A percentile compares a stretch with the other conserved stretches of the same genome.
Conservation (phyloP, 2,113 vertebrate genomes). For the Cavia porcellus region DNA sequence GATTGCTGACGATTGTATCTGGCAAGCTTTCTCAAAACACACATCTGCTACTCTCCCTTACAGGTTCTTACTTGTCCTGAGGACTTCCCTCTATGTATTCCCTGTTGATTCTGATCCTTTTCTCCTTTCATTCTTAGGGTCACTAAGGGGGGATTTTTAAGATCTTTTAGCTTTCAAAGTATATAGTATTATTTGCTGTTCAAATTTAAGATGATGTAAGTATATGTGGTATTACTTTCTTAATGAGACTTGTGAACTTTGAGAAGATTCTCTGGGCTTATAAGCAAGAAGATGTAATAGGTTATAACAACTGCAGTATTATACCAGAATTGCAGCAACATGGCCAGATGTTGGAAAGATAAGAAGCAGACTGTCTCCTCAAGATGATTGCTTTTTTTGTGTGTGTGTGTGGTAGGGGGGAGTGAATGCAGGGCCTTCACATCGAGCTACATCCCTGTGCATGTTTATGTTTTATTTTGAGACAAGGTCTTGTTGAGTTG, state of each 20-base stretch:
- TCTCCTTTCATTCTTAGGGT: background rate
- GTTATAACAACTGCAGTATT: background rate
- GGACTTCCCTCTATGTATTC: background rate
- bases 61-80: background rate
- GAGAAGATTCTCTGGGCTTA: background rate
- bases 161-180: background rate
- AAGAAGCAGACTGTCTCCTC: background rate
- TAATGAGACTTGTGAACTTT: constrained; percentile 38
- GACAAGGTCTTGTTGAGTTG: background rate
- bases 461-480: background rate
- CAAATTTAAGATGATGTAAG: background rate
- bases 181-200: background rate
- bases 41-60: background rate
- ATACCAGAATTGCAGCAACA: background rate
- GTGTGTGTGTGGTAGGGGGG: background rate
- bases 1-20: background rate
- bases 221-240: background rate
- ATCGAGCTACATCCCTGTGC: background rate
- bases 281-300: background rate
- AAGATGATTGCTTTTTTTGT: background rate
- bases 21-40: background rate
- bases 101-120: background rate
- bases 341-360: background rate
- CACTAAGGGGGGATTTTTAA: background rate
- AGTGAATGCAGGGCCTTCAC: background rate